Conservation (phyloP, 2,888 invertebrate species). For the Adineta ricciae region DNA sequence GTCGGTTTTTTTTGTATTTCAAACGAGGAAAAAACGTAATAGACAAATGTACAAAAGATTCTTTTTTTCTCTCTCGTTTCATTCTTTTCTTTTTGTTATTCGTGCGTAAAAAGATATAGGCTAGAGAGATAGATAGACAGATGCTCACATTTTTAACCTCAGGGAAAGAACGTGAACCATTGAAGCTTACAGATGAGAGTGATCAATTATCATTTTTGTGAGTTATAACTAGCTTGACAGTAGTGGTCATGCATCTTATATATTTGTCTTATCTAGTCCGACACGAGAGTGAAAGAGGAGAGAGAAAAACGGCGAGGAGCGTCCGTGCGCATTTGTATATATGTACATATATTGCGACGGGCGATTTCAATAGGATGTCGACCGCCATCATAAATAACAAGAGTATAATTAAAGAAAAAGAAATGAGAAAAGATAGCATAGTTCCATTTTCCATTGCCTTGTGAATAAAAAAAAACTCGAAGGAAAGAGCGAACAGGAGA, state of each 20-base stretch:
- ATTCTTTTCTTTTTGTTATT: not conserved
- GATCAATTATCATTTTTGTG: constrained; percentile 11
- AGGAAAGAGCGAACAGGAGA: not conserved
- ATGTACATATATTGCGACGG: not conserved
- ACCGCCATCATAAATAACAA: constrained; percentile 9
- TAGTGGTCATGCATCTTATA: constrained; percentile 9
- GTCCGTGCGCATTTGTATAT: not conserved
- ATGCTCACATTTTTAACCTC: not conserved
- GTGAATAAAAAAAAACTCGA: not conserved
- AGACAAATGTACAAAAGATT: not conserved
- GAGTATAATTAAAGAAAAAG: not conserved
- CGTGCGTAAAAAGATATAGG: not conserved
- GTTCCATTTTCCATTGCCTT: constrained; percentile 9
- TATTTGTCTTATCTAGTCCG: not conserved
- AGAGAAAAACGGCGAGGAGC: not conserved
- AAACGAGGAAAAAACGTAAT: not conserved
- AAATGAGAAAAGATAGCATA: not conserved
- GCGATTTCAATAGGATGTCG: constrained; percentile 2
- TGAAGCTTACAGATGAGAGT: not conserved
- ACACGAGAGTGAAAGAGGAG: not conserved
- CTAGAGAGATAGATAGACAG: not conserved
- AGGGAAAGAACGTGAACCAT: not conserved
- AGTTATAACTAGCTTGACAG: not conserved
- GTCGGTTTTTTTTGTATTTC: not conserved
- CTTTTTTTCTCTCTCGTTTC: not conserved